Percentiles rank a stretch among this genome's conserved stretches.
Conservation (phyloP, 1,140 invertebrate genomes). For the Pygmarrhopalites habei region DNA sequence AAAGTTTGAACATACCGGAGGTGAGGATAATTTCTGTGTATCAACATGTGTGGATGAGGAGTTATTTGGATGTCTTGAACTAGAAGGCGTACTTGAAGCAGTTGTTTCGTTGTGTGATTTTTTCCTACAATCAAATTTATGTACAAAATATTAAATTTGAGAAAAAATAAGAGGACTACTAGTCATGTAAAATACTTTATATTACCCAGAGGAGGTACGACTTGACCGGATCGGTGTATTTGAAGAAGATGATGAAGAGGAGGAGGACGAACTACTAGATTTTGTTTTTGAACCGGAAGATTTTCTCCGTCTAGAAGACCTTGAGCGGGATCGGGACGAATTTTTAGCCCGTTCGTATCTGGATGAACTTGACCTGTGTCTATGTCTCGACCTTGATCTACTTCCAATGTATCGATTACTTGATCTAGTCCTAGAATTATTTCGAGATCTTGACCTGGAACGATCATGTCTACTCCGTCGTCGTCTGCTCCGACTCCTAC, state of each 20-base stretch:
- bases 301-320: background rate
- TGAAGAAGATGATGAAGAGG: background rate
- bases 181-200: no score
- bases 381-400: background rate
- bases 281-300: background rate
- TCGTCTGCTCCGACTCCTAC: background rate
- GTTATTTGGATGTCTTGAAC: no score
- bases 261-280: background rate
- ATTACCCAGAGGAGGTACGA: slow-evolving; percentile 5
- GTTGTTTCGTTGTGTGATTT: background rate
- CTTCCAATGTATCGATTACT: background rate
- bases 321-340: background rate
- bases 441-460: background rate
- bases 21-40: slow-evolving; percentile 14
- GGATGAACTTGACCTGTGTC: background rate
- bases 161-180: background rate
- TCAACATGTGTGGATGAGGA: background rate
- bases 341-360: background rate
- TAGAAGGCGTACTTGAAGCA: no score
- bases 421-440: slow-evolving; percentile 5
- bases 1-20: slow-evolving; percentile 30
- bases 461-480: slow-evolving; percentile 5
- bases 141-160: background rate
- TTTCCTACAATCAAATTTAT: background rate
- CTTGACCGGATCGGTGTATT: background rate